Evolutionary conservation across 1,140 invertebrate genomes (phyloP).

Genomic region (Aphelinus certus): DNA sequence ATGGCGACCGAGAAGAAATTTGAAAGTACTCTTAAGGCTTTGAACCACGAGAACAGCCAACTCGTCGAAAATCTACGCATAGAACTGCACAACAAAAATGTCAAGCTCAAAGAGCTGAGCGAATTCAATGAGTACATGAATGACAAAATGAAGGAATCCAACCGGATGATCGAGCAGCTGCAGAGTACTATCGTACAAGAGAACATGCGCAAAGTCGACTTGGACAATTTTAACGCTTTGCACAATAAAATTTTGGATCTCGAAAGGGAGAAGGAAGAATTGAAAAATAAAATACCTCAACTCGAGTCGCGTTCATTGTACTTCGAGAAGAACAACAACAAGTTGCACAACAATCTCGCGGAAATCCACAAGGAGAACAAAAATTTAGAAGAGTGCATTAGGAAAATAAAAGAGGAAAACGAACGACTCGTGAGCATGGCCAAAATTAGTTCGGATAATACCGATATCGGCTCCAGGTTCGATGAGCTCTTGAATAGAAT

Average conservation of each 20-base stretch:
- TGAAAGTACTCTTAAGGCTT: neutral
- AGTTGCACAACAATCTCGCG: constrained; percentile 3
- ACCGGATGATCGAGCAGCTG: constrained; percentile 7
- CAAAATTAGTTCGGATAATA: no score
- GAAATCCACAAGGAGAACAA: constrained; percentile 15
- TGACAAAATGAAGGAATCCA: neutral
- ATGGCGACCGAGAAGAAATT: neutral
- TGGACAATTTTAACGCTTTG: neutral
- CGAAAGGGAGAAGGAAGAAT: constrained; percentile 1
- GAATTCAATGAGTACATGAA: constrained; percentile 10
- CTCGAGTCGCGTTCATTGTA: neutral
- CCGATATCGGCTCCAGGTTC: neutral
- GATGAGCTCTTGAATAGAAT: constrained; percentile 1
- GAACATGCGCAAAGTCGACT: neutral
- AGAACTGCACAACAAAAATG: neutral
- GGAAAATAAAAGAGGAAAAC: constrained; percentile 7
- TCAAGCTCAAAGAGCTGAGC: neutral
- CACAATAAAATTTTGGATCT: constrained; percentile 18
- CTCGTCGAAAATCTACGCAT: neutral
- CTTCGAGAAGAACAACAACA: neutral
- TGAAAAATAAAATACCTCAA: neutral
- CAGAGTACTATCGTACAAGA: neutral
- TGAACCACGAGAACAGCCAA: neutral
- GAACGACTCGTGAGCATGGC: neutral
- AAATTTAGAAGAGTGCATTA: neutral